Base-by-base conservation (phyloP, 1,140 invertebrate species). In the Bicyclus anynana region DNA sequence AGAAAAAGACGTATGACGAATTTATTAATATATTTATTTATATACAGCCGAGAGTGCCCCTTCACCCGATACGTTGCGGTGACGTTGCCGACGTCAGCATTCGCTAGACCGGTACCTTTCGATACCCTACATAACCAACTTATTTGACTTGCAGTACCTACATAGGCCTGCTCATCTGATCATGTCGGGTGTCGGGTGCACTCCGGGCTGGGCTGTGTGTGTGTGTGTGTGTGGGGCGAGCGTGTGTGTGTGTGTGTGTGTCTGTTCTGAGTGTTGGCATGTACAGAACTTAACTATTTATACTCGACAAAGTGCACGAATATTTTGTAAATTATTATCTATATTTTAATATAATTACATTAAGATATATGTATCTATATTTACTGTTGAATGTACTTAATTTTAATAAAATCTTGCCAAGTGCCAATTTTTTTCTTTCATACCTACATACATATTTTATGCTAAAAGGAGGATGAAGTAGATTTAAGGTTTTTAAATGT, bases 1-100 rank as follows among this genome's bases (percentile, higher is more conserved):
- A 40, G 1, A 17, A 40, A 4, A 42, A 44, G 29, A 33, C n/a
- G 21, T 52, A 59, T 61, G 46, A 72, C 74, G 69, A 70, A 77
- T 74, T 74, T 74, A 77, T 67, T 72, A 72, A 72, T 76, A 68
- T 69, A 67, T 69, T n/a, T 23, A 23, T 23, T 23, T 23, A 23
- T 23, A 7, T 23, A 23, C 23, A 23, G 23, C 23, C 23, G 23
- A n/a, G n/a, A n/a, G n/a, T n/a, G n/a, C n/a, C n/a, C n/a, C n/a
- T n/a, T n/a, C 23, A 23, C 23, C 2, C 23, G 23, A 23, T 2
- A 23, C 23, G 23, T n/a, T n/a, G n/a, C n/a, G n/a, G n/a, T n/a
- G n/a, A n/a, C n/a, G n/a, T n/a, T n/a, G n/a, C n/a, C n/a, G n/a
- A n/a, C n/a, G n/a, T n/a, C n/a, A n/a, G n/a, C n/a, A n/a, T n/a